Percentiles rank a stretch among this genome's conserved stretches.
phyloP scores from a whole-genome alignment of 2,888 invertebrate genomes.

The Archips xylosteana region DNA sequence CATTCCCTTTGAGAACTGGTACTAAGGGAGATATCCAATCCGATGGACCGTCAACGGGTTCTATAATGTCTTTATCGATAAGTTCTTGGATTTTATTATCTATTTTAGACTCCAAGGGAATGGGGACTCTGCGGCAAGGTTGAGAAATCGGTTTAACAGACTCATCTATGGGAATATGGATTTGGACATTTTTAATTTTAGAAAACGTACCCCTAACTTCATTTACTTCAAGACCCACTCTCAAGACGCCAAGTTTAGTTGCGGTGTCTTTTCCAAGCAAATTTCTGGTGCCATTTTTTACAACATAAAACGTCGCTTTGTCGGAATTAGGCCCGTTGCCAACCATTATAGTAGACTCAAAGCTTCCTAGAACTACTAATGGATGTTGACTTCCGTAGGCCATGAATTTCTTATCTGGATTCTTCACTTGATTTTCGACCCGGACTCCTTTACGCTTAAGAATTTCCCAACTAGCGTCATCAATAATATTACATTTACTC shows the following conservation, averaged over 20 bases:
- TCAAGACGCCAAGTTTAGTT: not conserved
- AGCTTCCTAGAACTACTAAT: not conserved
- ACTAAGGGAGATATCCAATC: not conserved
- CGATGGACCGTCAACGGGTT: not conserved
- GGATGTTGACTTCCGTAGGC: constrained; percentile 1
- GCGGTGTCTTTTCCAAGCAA: constrained; percentile 4
- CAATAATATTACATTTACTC: not conserved
- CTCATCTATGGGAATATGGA: constrained; percentile 7
- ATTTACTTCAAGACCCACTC: constrained; percentile 6
- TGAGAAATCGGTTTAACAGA: not conserved
- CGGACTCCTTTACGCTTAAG: too few species aligned
- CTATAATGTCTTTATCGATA: constrained; percentile 8
- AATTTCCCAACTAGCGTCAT: not conserved
- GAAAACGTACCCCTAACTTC: not conserved
- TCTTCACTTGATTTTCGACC: not conserved
- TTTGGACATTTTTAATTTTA: too few species aligned
- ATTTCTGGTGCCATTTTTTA: not conserved
- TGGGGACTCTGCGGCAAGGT: constrained; percentile 9
- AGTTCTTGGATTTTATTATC: constrained; percentile 14
- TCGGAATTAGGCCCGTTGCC: not conserved
- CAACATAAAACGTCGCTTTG: constrained; percentile 3
- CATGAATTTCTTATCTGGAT: constrained; percentile 4
- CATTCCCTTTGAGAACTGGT: not conserved
- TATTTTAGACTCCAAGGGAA: constrained; percentile 13
- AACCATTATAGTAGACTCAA: not conserved